Conservation (phyloP, 2,113 vertebrate genomes). For the Malurus elegans region DNA sequence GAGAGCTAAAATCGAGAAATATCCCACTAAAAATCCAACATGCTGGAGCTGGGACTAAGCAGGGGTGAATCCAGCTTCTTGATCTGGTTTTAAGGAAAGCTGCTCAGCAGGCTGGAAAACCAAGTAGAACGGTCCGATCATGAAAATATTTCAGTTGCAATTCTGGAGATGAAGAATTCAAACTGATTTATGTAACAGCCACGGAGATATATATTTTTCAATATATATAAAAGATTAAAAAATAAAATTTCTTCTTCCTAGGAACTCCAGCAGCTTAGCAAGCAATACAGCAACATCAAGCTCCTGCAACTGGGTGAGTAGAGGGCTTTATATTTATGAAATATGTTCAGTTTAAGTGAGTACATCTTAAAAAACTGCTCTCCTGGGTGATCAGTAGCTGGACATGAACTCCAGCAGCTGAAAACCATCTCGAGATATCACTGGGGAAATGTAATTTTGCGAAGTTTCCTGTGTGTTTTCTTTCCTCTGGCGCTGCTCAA, state of each 20-base stretch:
- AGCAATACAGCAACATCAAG: conserved; percentile 55
- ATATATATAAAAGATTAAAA: background rate
- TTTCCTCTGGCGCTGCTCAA: background rate
- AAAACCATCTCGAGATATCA: background rate
- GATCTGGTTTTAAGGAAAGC: background rate
- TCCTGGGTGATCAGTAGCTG: background rate
- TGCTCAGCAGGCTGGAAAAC: background rate
- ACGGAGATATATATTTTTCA: too few species aligned
- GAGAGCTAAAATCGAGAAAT: background rate
- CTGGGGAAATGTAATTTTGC: background rate
- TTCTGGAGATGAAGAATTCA: background rate
- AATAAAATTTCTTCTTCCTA: background rate
- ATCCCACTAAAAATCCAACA: background rate
- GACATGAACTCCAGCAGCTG: background rate
- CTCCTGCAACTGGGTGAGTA: conserved; percentile 56
- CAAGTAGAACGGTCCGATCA: background rate
- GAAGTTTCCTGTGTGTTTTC: background rate
- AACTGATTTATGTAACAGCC: background rate
- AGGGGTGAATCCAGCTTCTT: background rate
- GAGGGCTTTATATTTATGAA: background rate
- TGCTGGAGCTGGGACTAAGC: background rate
- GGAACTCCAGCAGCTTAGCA: conserved; percentile 62
- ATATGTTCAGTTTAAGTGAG: background rate
- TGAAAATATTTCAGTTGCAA: background rate
- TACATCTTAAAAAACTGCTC: background rate